A percentile compares a stretch with the other conserved stretches of the same genome.
phyloP scores from a whole-genome alignment of 2,888 invertebrate species.

The Lithophane leautieri region DNA sequence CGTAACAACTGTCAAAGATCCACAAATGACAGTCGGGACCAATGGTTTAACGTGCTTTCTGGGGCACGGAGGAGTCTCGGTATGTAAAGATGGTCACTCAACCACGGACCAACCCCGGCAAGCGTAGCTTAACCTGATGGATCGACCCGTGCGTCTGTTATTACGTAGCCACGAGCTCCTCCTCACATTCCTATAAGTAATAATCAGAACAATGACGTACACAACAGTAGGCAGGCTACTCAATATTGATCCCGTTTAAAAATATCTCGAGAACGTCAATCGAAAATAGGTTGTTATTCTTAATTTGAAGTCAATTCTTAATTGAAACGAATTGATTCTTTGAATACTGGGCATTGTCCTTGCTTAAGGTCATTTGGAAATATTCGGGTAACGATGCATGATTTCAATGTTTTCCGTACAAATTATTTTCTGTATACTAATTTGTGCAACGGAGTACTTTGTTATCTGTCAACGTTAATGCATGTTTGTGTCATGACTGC shows the following conservation, averaged over 20 bases:
- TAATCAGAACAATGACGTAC: background rate
- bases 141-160: too few species aligned
- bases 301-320: slow-evolving; percentile 56
- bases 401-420: slow-evolving; percentile 34
- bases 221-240: background rate
- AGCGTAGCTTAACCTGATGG: too few species aligned
- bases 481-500: slow-evolving; percentile 39
- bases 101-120: too few species aligned
- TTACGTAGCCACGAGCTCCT: too few species aligned
- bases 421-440: slow-evolving; percentile 27
- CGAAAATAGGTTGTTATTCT: slow-evolving; percentile 37
- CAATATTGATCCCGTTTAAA: slow-evolving; percentile 12
- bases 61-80: too few species aligned
- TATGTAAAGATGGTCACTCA: too few species aligned
- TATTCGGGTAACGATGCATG: slow-evolving; percentile 14
- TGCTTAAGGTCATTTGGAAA: slow-evolving; percentile 59
- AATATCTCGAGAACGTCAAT: slow-evolving; percentile 8
- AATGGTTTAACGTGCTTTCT: too few species aligned
- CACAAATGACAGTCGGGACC: too few species aligned
- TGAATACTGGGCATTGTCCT: slow-evolving; percentile 63
- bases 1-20: too few species aligned
- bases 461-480: slow-evolving; percentile 57
- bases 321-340: slow-evolving; percentile 65
- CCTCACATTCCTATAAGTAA: background rate
- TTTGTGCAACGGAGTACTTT: slow-evolving; percentile 37